Evolutionary conservation across 30 jellyfish, hydroid and myxozoan genomes (phyloP).

Genomic region (Chrysaora quinquecirrha): DNA sequence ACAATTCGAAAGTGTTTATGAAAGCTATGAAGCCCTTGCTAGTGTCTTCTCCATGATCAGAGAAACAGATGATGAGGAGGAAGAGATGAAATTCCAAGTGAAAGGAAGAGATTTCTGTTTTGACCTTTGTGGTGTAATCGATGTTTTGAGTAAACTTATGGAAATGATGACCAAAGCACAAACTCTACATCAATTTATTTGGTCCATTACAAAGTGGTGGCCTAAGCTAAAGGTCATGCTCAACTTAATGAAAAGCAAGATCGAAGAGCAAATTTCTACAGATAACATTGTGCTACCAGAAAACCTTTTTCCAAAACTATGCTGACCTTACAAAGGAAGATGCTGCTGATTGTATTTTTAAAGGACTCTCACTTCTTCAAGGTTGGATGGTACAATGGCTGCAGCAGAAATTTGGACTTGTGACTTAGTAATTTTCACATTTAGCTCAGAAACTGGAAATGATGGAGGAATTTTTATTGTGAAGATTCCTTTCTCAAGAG

Average conservation of each 20-base stretch:
- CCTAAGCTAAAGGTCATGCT: slow-evolving; percentile 21
- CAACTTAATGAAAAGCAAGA: slow-evolving; percentile 13
- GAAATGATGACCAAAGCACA: slow-evolving; percentile 53
- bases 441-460: slow-evolving; percentile 31
- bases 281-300: neutral
- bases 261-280: slow-evolving; percentile 9
- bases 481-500: slow-evolving; percentile 21
- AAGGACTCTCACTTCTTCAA: neutral
- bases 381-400: slow-evolving; percentile 37
- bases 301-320: neutral
- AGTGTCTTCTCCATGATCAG: slow-evolving; percentile 2
- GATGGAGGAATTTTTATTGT: slow-evolving; percentile 31
- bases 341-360: neutral
- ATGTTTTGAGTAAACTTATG: slow-evolving; percentile 33
- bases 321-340: neutral
- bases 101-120: too few species aligned
- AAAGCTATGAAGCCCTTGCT: slow-evolving; percentile 48
- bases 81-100: slow-evolving; percentile 32
- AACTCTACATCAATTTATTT: slow-evolving; percentile 20
- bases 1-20: too few species aligned
- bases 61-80: slow-evolving; percentile 43
- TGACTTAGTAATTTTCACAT: slow-evolving; percentile 39
- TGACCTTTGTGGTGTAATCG: too few species aligned
- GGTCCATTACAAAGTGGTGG: slow-evolving; percentile 43
- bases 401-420: slow-evolving; percentile 28